Evolutionary conservation across 2,888 invertebrate species (phyloP), one percentile per base, ranked within the genome.

Genomic region (Drosophila mercatorum): DNA sequence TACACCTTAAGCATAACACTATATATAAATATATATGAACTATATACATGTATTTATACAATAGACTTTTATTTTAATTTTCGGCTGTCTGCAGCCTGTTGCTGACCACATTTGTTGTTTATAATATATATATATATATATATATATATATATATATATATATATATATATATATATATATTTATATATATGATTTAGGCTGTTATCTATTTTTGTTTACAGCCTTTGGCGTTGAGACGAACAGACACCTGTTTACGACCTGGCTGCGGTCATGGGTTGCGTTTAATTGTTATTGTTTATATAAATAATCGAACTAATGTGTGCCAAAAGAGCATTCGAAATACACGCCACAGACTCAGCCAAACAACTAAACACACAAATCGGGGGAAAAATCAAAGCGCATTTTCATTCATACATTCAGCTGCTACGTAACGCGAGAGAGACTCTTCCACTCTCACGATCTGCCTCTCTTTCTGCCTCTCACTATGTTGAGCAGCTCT

Each of bases 201-300:
- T 17, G 60, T 67, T 77, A 76, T 68, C 82, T 84, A 86, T 80
- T 80, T 83, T 52, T 75, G 78, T 74, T 84, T 81, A 80, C 72
- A 72, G 61, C 68, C 49, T 61, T 72, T 70, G 76, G 63, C 57
- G 71, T 57, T 68, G 34, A 56, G 70, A 43, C 53, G 59, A 64
- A 65, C 73, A 62, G 83, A 81, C 83, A 83, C 86, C 83, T 83
- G 86, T 86, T 86, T 66, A 79, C 60, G 62, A 64, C 55, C 44
- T 66, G 63, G 28, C 31, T 58, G 57, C 49, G 59, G 49, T 49
- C 59, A 49, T 49, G 40, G 59, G 36, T 17, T 52, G 31, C 57
- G 46, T 57, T 68, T 57, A 47, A 36, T 47, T 17, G 17, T 17
- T 59, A 56, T 61, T 72, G 58, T 77, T 72, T 64, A 52, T 65